Evolutionary conservation across 2,113 vertebrate genomes (phyloP).

Genomic region (Melospiza georgiana): DNA sequence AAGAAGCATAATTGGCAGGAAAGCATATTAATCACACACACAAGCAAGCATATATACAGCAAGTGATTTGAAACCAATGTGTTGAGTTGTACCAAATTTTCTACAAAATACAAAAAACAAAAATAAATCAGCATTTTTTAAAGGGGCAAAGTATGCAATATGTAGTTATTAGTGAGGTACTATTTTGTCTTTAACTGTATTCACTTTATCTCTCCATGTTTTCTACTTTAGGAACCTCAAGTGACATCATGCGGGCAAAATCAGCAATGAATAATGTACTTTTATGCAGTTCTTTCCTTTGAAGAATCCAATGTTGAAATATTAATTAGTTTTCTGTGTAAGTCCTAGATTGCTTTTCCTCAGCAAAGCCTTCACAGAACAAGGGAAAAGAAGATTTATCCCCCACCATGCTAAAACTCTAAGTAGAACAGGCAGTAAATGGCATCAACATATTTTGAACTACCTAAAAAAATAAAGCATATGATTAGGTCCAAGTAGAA

Average conservation of each 20-base stretch:
- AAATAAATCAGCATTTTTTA: neutral
- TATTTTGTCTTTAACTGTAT: neutral
- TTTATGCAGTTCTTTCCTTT: slow-evolving; percentile 4
- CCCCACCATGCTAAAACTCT: neutral
- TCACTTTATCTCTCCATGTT: neutral
- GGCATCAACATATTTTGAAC: neutral
- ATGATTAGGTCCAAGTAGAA: neutral
- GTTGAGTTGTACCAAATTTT: neutral
- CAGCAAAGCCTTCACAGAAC: neutral
- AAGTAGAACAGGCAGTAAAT: neutral
- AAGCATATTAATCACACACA: neutral
- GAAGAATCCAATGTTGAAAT: slow-evolving; percentile 8
- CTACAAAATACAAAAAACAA: neutral
- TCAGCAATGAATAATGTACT: slow-evolving; percentile 8
- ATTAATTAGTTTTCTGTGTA: slow-evolving; percentile 21
- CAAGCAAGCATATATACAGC: neutral
- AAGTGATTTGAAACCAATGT: neutral
- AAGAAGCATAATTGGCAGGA: rapidly evolving
- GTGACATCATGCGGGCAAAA: neutral
- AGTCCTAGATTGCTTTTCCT: neutral
- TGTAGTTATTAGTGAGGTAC: neutral
- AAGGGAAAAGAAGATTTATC: neutral
- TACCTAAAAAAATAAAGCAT: neutral
- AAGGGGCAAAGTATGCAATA: neutral
- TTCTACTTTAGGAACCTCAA: neutral